These are phyloP conservation scores for Papilio aristodemus DNA, from an alignment of 1,140 invertebrate species.

Conservation along the genomic window DNA sequence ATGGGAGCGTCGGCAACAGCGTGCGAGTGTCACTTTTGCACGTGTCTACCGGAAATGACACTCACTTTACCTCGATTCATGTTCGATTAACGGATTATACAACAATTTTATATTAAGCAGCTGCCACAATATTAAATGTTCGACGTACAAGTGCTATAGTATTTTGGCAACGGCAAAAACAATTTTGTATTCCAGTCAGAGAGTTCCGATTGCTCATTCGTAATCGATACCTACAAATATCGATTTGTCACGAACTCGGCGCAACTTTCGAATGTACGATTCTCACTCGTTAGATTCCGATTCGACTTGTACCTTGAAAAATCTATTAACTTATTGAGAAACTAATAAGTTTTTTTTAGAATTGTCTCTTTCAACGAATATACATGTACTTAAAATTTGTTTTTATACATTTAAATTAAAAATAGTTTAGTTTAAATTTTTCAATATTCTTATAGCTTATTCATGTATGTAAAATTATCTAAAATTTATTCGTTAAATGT, in stretches of 20 bases:
- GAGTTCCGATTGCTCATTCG: slow-evolving; percentile 49
- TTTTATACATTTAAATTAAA: neutral
- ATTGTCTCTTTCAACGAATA: neutral
- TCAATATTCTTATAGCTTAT: too few species aligned
- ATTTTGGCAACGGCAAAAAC: slow-evolving; percentile 21
- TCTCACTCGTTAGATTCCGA: neutral
- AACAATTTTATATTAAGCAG: neutral
- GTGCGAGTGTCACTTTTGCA: slow-evolving; percentile 38
- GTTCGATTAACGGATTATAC: slow-evolving; percentile 28
- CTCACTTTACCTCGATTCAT: slow-evolving; percentile 41
- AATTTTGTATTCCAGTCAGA: slow-evolving; percentile 34
- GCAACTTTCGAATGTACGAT: slow-evolving; percentile 24
- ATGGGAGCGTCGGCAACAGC: slow-evolving; percentile 53
- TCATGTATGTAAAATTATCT: too few species aligned
- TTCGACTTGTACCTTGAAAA: neutral
- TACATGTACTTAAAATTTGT: neutral
- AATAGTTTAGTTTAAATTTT: neutral
- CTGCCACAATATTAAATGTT: neutral
- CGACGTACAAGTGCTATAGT: neutral
- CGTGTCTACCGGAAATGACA: slow-evolving; percentile 35
- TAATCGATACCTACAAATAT: slow-evolving; percentile 46
- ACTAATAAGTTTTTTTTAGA: neutral
- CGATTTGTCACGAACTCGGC: slow-evolving; percentile 53
- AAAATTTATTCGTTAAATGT: too few species aligned
- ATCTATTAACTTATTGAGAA: slow-evolving; percentile 5